Evolutionary conservation across 2,888 invertebrate species (phyloP), one percentile per base, ranked within the genome.

Genomic region (Rhodophaea formosa): DNA sequence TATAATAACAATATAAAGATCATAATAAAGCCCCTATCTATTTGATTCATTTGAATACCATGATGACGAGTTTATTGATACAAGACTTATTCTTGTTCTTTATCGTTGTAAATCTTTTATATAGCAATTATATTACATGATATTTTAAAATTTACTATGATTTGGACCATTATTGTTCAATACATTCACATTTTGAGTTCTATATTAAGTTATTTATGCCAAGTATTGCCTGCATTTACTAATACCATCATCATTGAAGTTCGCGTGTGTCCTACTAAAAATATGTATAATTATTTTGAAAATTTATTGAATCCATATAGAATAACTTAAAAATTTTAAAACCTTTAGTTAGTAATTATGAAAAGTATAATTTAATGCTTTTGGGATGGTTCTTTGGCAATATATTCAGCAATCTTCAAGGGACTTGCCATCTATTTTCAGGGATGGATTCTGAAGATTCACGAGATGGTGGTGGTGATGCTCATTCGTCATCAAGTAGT

Each of bases 361-460:
- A 39, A 39, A 39, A 17, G 23, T 5, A 17, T 23, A 30, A 14
- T 3, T 15, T 35, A n/a, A 56, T 56, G 62, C 62, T 65, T 63
- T 58, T 74, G 72, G 77, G 73, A 62, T 71, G 69, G 75, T 70
- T 62, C 53, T 43, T 58, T 43, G 46, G 3, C n/a, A 14, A 8
- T n/a, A 23, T 12, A 23, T 56, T 23, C 56, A 32, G 59, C 44
- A 64, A 62, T 45, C 60, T 73, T 73, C 69, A 78, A 69, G 67
- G 66, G 60, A 52, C 59, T 59, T 69, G 65, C 61, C 62, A 65
- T 79, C 82, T 82, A 65, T 74, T 86, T 83, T 62, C 88, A 91
- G 91, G 79, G 70, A 93, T 93, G 93, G 93, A 93, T 79, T 93
- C 93, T 16, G 93, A 93, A 80, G 93, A 93, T 79, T 93, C 93